Evolutionary conservation across 2,113 vertebrate genomes (phyloP), one percentile per base, ranked within the genome.

Genomic region (Ranitomeya variabilis): DNA sequence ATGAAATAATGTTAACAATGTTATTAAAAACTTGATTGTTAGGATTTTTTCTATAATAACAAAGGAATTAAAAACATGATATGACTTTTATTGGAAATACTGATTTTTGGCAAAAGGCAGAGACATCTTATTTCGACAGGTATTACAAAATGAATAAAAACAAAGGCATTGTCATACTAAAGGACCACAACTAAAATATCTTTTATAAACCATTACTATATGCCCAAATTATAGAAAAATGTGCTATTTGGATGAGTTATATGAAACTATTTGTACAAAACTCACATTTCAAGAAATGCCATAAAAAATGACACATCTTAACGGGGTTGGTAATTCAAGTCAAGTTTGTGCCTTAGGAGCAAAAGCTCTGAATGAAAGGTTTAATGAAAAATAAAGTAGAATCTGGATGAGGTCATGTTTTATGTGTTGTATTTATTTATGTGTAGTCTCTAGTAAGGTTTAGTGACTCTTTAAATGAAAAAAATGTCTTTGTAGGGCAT

Each of bases 401-500:
- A 89, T 93, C 89, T 92, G 90, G 93, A 91, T 92, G 94, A 94
- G 94, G 76, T 82, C 93, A 81, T 37, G 10, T 92, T 93, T 92
- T 86, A 89, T 87, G 81, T 90, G 91, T 88, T 51, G 80, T 92
- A 88, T 93, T 93, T 92, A 90, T 91, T 89, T 90, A 92, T 92
- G 92, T 92, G 92, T 92, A 86, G 91, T 92, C 90, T 92, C 89
- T 21, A 92, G 92, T 90, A 90, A 90, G 89, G 89, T 92, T 80
- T 85, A 59, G 89, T 92, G 94, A n/a, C 51, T 94, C 92, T 92
- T 92, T 88, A 90, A 90, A 86, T 73, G 88, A 77, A 91, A 93
- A 93, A 92, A 93, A 92, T 92, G 90, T 92, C 93, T 91, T 91
- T 93, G 92, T 93, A 92, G 92, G 93, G 91, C 92, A 92, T 80